These are phyloP conservation scores for Ceyx margarethae DNA, from an alignment of 2,113 vertebrate genomes.

Conservation along the genomic window DNA sequence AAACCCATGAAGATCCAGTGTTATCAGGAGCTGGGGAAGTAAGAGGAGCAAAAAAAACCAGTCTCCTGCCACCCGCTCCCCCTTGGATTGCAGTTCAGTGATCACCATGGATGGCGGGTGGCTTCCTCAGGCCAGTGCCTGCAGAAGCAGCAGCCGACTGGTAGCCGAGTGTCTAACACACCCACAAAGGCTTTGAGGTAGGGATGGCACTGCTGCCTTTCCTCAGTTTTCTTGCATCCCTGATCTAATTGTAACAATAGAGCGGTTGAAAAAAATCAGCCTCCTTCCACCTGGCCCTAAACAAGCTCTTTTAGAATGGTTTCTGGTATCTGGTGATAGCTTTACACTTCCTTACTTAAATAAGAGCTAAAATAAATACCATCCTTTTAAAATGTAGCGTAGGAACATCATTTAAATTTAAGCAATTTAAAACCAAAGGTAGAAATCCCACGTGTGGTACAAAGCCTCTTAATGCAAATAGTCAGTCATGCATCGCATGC, in stretches of 20 bases:
- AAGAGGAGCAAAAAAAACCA: background rate
- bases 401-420: constrained; percentile 11
- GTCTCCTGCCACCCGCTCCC: background rate
- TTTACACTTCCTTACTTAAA: background rate
- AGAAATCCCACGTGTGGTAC: background rate
- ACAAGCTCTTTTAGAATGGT: background rate
- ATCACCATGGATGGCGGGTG: fast-evolving
- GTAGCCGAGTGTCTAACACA: background rate
- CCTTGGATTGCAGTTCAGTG: background rate
- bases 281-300: background rate
- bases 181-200: fast-evolving
- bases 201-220: background rate
- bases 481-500: background rate
- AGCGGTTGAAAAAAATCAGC: background rate
- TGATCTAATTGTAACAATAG: background rate
- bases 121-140: background rate
- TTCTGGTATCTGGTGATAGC: background rate
- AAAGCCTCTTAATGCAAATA: constrained; percentile 31
- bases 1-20: background rate
- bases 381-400: background rate
- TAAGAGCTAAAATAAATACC: background rate
- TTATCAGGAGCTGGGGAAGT: background rate
- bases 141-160: background rate
- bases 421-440: constrained; percentile 41
- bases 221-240: fast-evolving